These are phyloP conservation scores for Eupithecia pulchellata DNA, from an alignment of 2,888 invertebrate species.

Conservation along the genomic window DNA sequence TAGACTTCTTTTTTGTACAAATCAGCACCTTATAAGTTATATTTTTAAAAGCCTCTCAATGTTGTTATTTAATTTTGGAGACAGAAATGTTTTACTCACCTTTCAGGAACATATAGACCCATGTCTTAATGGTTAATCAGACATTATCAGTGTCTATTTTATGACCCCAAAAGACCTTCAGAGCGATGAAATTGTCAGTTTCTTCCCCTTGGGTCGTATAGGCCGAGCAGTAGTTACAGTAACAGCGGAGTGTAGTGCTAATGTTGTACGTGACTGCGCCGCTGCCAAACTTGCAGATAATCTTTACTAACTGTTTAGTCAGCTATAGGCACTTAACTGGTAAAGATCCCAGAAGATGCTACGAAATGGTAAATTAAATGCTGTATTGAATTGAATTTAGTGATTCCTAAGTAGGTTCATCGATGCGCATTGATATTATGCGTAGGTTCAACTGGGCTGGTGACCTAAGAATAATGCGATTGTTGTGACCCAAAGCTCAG, in stretches of 20 bases:
- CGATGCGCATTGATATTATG: background rate
- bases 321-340: slow-evolving; percentile 31
- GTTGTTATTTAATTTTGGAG: background rate
- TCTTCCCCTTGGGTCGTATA: slow-evolving; percentile 17
- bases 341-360: slow-evolving; percentile 43
- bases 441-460: background rate
- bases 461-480: background rate
- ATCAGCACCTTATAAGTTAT: background rate
- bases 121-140: background rate
- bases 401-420: background rate
- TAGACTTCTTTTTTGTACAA: background rate
- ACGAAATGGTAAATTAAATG: slow-evolving; percentile 43
- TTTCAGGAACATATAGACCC: background rate
- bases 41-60: background rate
- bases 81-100: background rate
- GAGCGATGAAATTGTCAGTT: background rate
- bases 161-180: slow-evolving; percentile 3
- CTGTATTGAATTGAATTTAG: slow-evolving; percentile 37
- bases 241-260: slow-evolving; percentile 65
- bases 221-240: slow-evolving; percentile 17
- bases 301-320: slow-evolving; percentile 24
- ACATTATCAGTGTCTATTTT: background rate
- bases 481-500: background rate
- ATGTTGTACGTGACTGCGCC: slow-evolving; percentile 65
- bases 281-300: slow-evolving; percentile 47